phyloP scores from a whole-genome alignment of 1,140 invertebrate genomes.

The Drosophila yakuba region DNA sequence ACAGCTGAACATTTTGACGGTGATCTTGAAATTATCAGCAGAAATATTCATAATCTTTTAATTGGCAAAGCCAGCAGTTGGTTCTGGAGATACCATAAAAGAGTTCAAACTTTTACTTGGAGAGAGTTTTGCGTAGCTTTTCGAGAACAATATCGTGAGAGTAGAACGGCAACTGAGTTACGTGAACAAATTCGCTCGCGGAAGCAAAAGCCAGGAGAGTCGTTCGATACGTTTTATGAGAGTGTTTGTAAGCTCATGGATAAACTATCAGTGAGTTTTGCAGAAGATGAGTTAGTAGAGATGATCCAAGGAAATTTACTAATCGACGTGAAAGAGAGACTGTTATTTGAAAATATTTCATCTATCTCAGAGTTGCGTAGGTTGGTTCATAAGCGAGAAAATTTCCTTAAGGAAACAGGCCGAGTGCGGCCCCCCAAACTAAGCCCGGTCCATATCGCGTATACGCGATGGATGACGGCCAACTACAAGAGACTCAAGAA shows the following conservation, averaged over 20 bases:
- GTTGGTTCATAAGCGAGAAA: background rate
- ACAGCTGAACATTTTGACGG: background rate
- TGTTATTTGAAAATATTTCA: background rate
- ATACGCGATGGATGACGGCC: background rate
- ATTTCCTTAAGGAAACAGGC: background rate
- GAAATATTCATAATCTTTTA: conserved; percentile 3
- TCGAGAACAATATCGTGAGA: too few relatives aligned
- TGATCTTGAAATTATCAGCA: background rate
- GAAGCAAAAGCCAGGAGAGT: too few relatives aligned
- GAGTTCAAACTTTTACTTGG: background rate
- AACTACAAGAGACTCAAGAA: background rate
- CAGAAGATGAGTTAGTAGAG: too few relatives aligned
- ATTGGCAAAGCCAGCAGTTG: conserved; percentile 1
- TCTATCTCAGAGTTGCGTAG: background rate
- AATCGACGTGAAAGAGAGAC: too few relatives aligned
- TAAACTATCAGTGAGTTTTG: too few relatives aligned
- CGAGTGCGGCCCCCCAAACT: background rate
- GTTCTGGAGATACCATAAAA: conserved; percentile 6
- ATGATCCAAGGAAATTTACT: too few relatives aligned
- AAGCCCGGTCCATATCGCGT: background rate
- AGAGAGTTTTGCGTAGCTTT: background rate
- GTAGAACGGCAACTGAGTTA: too few relatives aligned
- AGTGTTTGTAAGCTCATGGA: too few relatives aligned
- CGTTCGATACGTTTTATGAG: too few relatives aligned
- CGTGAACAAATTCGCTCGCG: too few relatives aligned